Conservation (phyloP, 2,113 vertebrate genomes). For the Cavia porcellus region DNA sequence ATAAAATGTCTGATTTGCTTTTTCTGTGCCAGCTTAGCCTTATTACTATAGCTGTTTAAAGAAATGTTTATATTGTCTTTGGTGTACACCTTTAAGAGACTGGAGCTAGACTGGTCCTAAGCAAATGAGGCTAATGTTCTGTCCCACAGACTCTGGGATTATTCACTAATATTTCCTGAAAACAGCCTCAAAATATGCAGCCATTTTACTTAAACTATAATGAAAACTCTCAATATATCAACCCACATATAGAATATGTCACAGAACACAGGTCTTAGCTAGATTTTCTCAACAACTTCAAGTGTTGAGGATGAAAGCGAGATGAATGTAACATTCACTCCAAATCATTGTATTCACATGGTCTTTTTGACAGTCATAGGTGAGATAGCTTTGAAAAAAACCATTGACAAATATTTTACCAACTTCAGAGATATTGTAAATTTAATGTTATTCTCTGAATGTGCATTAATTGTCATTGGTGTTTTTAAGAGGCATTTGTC, state of each 20-base stretch:
- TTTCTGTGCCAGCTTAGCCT: background rate
- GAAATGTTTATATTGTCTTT: background rate
- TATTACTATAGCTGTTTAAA: slow-evolving; percentile 15
- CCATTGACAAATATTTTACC: background rate
- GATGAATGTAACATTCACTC: slow-evolving; percentile 34
- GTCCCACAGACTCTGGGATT: background rate
- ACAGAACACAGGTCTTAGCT: background rate
- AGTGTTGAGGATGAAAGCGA: slow-evolving; percentile 21
- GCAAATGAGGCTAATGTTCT: background rate
- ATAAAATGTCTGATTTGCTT: slow-evolving; percentile 1
- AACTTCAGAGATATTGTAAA: slow-evolving; percentile 31
- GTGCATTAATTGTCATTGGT: slow-evolving; percentile 23
- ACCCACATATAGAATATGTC: background rate
- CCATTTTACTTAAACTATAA: background rate
- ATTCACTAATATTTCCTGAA: slow-evolving; percentile 21
- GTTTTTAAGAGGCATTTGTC: background rate
- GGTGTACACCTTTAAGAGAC: background rate
- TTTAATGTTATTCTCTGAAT: slow-evolving; percentile 38
- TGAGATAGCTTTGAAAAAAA: background rate
- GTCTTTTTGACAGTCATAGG: background rate
- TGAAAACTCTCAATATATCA: background rate
- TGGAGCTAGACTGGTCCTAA: background rate
- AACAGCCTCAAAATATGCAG: background rate
- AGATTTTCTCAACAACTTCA: slow-evolving; percentile 6
- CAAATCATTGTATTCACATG: background rate